Evolutionary conservation across 2,113 vertebrate species (phyloP), one percentile per base, ranked within the genome.

Genomic region (Tachuris rubrigastra): DNA sequence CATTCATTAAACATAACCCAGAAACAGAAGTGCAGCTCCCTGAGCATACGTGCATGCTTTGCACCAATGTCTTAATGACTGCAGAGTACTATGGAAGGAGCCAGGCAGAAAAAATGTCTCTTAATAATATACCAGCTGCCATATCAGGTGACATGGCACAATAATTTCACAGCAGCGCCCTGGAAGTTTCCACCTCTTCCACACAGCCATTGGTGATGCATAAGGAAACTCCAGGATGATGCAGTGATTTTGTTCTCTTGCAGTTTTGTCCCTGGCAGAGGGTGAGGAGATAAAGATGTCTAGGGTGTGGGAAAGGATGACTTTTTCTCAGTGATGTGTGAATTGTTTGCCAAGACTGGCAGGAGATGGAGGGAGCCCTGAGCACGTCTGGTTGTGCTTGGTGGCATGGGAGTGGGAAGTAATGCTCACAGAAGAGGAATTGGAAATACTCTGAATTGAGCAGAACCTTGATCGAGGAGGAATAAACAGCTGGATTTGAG

Each of bases 161-260:
- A 0, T 5, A 12, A 2, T 44, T 84, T 44, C 42, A 37, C 66
- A 85, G 13, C 37, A 67, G 17, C 2, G 63, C 50, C 55, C 47
- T 16, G 59, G 63, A 44, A 28, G 6, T 20, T 73, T 41, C 66
- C 37, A 7, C 30, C 50, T n/a, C 24, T 42, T 39, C 30, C 4
- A 8, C 0, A 0, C 2, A 65, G 31, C 30, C 10, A 1, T 10
- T 37, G n/a, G 30, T 33, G n/a, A 30, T 55, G 37, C 2, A 1
- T 3, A 28, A 14, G 42, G 55, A 50, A 77, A n/a, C 3, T 24
- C 15, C 14, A 5, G 12, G 22, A 3, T 49, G 41, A 41, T 23
- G 28, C 33, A n/a, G 28, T 46, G 46, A 13, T 17, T 80, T 78
- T 62, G 12, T 31, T 66, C 39, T 91, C 58, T 25, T 31, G 22